Percentiles rank a stretch among this genome's conserved stretches.
phyloP scores from a whole-genome alignment of 1,140 invertebrate species.

The Argopecten irradians region DNA sequence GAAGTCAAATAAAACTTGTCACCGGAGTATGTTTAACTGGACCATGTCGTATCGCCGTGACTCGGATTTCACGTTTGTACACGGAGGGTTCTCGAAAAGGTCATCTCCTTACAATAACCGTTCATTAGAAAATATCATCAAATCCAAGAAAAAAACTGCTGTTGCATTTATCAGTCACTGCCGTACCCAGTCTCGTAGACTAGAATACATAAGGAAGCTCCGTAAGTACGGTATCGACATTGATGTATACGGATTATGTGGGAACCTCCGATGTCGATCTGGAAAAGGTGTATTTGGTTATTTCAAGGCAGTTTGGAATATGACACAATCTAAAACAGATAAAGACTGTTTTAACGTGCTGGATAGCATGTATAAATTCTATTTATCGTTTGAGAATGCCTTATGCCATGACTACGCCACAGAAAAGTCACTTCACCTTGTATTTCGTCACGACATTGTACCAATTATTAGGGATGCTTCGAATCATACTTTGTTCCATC shows the following conservation, averaged over 20 bases:
- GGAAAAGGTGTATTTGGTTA: constrained; percentile 78
- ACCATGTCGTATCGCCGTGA: not conserved
- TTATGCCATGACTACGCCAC: constrained; percentile 97
- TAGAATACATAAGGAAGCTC: not conserved
- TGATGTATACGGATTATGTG: constrained; percentile 95
- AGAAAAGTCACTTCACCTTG: constrained; percentile 85
- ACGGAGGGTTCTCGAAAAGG: not conserved
- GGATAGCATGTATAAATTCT: constrained; percentile 61
- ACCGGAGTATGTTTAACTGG: not conserved
- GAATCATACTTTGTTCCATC: constrained; percentile 80
- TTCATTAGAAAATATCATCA: not conserved
- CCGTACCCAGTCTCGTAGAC: not conserved
- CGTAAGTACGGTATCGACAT: not conserved
- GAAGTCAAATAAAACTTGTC: not conserved
- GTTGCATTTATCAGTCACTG: not conserved
- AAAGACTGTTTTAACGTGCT: constrained; percentile 40
- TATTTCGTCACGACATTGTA: constrained; percentile 77
- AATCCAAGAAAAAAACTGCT: not conserved
- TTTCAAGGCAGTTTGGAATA: constrained; percentile 82
- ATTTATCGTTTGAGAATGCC: constrained; percentile 84
- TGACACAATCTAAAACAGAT: constrained; percentile 89
- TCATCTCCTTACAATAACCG: not conserved
- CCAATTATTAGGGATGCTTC: constrained; percentile 84
- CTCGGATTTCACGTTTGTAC: not conserved
- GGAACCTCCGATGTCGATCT: constrained; percentile 71